Evolutionary conservation across 2,888 invertebrate species (phyloP).

Genomic region (Synanthedon tipuliformis): DNA sequence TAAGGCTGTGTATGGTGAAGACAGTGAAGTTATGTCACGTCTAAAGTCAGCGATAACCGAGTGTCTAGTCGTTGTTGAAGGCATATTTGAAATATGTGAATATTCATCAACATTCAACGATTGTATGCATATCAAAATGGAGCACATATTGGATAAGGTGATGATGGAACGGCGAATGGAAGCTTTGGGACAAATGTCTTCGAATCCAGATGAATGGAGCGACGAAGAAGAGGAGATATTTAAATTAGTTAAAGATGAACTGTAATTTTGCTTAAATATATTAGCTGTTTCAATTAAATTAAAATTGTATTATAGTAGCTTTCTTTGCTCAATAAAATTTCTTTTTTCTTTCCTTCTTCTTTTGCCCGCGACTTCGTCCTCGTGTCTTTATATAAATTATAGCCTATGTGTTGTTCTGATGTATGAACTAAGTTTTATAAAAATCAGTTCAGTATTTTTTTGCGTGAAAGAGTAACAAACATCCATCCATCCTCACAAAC

Average conservation of each 20-base stretch:
- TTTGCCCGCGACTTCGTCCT: no score
- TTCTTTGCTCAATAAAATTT: no score
- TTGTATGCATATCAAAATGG: slow-evolving; percentile 64
- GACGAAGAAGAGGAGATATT: slow-evolving; percentile 50
- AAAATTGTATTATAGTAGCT: no score
- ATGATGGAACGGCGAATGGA: slow-evolving; percentile 57
- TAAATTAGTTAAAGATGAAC: slow-evolving; percentile 50
- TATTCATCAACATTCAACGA: slow-evolving; percentile 58
- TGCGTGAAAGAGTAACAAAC: no score
- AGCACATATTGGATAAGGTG: slow-evolving; percentile 52
- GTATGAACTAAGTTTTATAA: no score
- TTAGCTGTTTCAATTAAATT: no score
- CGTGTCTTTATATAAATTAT: no score
- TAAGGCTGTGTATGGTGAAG: slow-evolving; percentile 43
- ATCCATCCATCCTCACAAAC: no score
- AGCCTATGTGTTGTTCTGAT: no score
- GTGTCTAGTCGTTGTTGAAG: slow-evolving; percentile 32
- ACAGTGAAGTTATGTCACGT: slow-evolving; percentile 44
- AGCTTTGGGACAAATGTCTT: slow-evolving; percentile 47
- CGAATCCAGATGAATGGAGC: slow-evolving; percentile 42
- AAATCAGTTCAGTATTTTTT: no score
- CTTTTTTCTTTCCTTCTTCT: no score
- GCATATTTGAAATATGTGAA: slow-evolving; percentile 56
- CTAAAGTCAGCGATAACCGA: slow-evolving; percentile 38
- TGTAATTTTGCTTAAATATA: slow-evolving; percentile 13